Conservation (phyloP, 2,113 vertebrate species). For the Pluvialis apricaria region DNA sequence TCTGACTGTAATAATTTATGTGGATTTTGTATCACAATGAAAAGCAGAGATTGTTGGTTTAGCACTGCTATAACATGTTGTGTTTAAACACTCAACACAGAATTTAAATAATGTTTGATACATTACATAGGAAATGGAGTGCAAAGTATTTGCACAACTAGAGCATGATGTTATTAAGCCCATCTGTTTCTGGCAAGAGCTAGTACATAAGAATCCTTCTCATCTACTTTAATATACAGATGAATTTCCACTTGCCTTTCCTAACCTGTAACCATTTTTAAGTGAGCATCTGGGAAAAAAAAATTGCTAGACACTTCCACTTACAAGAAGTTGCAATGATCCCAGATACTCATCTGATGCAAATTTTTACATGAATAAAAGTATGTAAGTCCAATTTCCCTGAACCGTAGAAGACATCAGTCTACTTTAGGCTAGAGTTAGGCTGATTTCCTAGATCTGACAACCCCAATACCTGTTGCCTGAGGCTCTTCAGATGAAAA, state of each 20-base stretch:
- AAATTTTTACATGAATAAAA: neutral
- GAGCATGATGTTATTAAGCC: neutral
- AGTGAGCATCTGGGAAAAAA: neutral
- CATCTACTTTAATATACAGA: neutral
- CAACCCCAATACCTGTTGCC: neutral
- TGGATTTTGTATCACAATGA: neutral
- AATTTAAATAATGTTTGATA: neutral
- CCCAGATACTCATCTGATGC: neutral
- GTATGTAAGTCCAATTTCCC: accelerated
- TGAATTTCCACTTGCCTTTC: neutral
- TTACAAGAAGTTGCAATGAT: neutral
- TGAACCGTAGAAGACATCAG: neutral
- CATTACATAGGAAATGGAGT: neutral
- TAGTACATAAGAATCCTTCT: neutral
- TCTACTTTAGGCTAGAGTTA: neutral
- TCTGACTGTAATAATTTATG: neutral
- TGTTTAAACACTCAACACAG: neutral
- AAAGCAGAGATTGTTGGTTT: neutral
- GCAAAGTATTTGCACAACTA: neutral
- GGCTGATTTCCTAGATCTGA: neutral
- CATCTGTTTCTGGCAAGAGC: neutral
- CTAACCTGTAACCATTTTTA: neutral
- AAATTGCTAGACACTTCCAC: neutral
- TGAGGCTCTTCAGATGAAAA: neutral
- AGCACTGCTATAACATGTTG: neutral